Percentiles rank a stretch among this genome's conserved stretches.
These are phyloP conservation scores for Parnassius mnemosyne DNA, from an alignment of 2,888 invertebrate genomes.

Conservation along the genomic window DNA sequence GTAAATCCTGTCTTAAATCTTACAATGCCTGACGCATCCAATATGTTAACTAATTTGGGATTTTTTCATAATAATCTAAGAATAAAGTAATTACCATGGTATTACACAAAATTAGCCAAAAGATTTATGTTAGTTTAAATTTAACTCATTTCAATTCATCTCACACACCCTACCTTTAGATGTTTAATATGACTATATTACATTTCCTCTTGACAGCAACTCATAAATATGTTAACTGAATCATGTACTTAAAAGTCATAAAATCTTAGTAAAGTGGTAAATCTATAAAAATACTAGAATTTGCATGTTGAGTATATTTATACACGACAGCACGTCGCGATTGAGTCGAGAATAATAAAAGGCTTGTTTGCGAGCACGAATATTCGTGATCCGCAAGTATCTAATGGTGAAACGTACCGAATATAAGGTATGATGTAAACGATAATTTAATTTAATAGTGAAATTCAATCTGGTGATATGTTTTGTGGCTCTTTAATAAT, in stretches of 20 bases:
- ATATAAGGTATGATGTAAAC: slow-evolving; percentile 25
- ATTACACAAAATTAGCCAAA: no score
- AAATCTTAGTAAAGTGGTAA: slow-evolving; percentile 19
- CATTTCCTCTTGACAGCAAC: no score
- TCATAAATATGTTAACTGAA: background rate
- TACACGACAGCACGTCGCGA: slow-evolving; percentile 24
- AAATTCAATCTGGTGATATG: slow-evolving; percentile 4
- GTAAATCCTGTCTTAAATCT: no score
- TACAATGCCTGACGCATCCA: no score
- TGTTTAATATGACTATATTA: no score
- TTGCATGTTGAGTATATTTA: slow-evolving; percentile 28
- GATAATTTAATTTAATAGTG: slow-evolving; percentile 22
- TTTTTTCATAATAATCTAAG: no score
- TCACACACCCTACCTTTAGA: no score
- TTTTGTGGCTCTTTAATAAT: no score
- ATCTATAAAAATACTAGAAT: slow-evolving; percentile 22
- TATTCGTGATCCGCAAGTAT: slow-evolving; percentile 27
- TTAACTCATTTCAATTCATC: no score
- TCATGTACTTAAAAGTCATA: slow-evolving; percentile 17
- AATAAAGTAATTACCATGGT: no score
- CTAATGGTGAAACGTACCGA: slow-evolving; percentile 23
- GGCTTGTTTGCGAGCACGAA: slow-evolving; percentile 24
- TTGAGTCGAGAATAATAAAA: slow-evolving; percentile 24
- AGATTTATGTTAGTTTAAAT: no score
- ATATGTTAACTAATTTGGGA: no score